Evolutionary conservation across 2,888 invertebrate species (phyloP).

Genomic region (Drosophila borborema): DNA sequence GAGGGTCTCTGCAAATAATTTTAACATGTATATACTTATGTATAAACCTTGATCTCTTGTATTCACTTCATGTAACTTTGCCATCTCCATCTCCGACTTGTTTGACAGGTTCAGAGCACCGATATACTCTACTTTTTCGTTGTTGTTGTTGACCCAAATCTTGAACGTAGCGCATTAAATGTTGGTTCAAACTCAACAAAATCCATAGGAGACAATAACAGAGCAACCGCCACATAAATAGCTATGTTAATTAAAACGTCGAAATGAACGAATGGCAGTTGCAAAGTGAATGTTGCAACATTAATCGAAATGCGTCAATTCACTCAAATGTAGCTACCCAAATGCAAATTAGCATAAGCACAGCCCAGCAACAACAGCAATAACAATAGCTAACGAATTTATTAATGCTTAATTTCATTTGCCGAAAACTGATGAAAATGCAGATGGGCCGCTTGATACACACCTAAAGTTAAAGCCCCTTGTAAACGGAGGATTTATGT

Average conservation of each 20-base stretch:
- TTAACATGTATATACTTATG: neutral
- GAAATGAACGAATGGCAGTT: slow-evolving; percentile 41
- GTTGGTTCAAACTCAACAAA: slow-evolving; percentile 33
- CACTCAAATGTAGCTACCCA: slow-evolving; percentile 40
- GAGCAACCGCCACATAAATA: slow-evolving; percentile 15
- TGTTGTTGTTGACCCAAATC: slow-evolving; percentile 34
- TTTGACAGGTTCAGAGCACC: neutral
- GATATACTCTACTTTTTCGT: neutral
- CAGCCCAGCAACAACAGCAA: slow-evolving; percentile 17
- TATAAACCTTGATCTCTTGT: neutral
- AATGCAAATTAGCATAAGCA: slow-evolving; percentile 60
- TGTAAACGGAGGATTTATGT: slow-evolving; percentile 41
- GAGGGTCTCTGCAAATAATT: neutral
- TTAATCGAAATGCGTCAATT: slow-evolving; percentile 36
- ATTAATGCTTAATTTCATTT: slow-evolving; percentile 62
- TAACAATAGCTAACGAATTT: slow-evolving; percentile 45
- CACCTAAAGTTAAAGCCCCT: slow-evolving; percentile 10
- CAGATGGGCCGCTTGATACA: slow-evolving; percentile 10
- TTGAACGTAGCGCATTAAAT: slow-evolving; percentile 32
- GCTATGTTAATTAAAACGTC: slow-evolving; percentile 64
- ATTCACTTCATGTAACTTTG: neutral
- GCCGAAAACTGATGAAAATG: slow-evolving; percentile 18
- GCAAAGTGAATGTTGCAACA: slow-evolving; percentile 62
- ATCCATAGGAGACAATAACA: slow-evolving; percentile 34
- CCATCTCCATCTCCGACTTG: neutral